Evolutionary conservation across 1,140 invertebrate species (phyloP).

Genomic region (Papilio polyxenes): DNA sequence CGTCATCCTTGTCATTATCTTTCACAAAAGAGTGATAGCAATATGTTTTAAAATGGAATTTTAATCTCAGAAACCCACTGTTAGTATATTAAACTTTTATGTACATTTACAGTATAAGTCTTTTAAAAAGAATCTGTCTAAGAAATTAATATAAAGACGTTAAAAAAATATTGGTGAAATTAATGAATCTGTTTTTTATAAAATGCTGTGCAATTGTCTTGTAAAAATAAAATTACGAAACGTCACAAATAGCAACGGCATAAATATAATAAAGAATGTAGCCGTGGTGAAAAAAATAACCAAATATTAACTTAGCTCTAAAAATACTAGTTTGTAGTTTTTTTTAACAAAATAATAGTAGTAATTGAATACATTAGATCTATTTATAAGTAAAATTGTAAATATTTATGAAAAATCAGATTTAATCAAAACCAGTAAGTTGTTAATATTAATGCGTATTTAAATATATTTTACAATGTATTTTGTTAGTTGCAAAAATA

Average conservation of each 20-base stretch:
- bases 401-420: neutral
- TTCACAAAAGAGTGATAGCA: too few species aligned
- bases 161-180: neutral
- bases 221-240: neutral
- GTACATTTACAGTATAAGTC: too few species aligned
- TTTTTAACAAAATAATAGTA: neutral
- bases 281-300: neutral
- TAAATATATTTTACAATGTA: neutral
- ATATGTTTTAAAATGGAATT: too few species aligned
- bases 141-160: too few species aligned
- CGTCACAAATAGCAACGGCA: too few species aligned
- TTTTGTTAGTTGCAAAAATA: neutral
- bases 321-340: slow-evolving; percentile 1
- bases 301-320: slow-evolving; percentile 38
- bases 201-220: too few species aligned
- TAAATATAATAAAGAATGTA: slow-evolving; percentile 11
- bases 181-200: neutral
- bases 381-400: neutral
- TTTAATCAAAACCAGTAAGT: neutral
- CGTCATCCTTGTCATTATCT: too few species aligned
- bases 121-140: too few species aligned
- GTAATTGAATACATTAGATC: neutral
- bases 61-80: too few species aligned
- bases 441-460: neutral
- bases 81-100: too few species aligned